Evolutionary conservation across 1,140 invertebrate genomes (phyloP).

Genomic region (Aphis gossypii): DNA sequence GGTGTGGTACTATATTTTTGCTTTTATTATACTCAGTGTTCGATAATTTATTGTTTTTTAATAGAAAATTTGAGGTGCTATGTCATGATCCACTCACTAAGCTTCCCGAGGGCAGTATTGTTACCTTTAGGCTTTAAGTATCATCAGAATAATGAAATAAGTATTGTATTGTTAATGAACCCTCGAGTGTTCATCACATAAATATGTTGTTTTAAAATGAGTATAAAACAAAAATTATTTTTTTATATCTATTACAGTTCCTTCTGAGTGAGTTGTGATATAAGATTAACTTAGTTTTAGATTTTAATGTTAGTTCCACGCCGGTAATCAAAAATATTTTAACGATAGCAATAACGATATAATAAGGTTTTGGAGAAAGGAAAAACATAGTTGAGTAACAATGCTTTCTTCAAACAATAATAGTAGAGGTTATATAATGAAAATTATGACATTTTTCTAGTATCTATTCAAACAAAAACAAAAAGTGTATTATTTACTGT

Average conservation of each 20-base stretch:
- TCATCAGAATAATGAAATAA: conserved; percentile 16
- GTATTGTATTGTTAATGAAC: conserved; percentile 38
- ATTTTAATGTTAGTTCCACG: conserved; percentile 35
- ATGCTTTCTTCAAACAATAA: conserved; percentile 44
- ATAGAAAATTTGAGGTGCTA: conserved; percentile 33
- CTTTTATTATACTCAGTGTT: conserved; percentile 34
- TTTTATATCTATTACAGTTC: background rate
- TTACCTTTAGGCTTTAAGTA: background rate
- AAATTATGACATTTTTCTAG: conserved; percentile 14
- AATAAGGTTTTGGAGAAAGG: conserved; percentile 39
- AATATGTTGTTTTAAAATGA: background rate
- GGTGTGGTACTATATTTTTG: background rate
- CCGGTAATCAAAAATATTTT: conserved; percentile 50
- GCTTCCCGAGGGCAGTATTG: conserved; percentile 9
- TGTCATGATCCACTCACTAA: background rate
- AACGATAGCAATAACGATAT: background rate
- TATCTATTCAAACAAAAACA: background rate
- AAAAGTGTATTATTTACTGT: background rate
- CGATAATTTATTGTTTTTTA: conserved; percentile 52
- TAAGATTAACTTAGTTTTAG: conserved; percentile 32
- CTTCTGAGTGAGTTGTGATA: background rate
- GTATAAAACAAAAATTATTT: background rate
- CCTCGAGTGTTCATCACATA: background rate
- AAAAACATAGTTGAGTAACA: conserved; percentile 39
- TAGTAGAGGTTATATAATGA: background rate